These are phyloP conservation scores for Muschampia plurimacula DNA, from an alignment of 2,888 invertebrate genomes.

Conservation along the genomic window DNA sequence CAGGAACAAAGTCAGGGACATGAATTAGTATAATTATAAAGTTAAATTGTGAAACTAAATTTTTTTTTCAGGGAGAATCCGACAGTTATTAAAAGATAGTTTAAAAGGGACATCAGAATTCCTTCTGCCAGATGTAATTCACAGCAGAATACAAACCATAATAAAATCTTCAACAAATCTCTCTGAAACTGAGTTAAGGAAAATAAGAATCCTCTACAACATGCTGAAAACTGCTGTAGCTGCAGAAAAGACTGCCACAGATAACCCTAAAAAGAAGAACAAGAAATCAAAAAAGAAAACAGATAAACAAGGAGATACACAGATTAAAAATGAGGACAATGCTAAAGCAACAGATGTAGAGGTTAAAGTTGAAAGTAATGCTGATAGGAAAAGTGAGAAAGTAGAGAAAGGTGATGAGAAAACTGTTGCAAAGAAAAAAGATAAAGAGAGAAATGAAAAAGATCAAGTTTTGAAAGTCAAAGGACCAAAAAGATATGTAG, in stretches of 20 bases:
- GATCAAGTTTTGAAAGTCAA: slow-evolving; percentile 40
- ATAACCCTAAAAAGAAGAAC: slow-evolving; percentile 43
- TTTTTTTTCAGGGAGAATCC: slow-evolving; percentile 66
- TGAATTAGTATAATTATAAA: not conserved
- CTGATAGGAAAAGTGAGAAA: slow-evolving; percentile 30
- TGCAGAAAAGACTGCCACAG: slow-evolving; percentile 10
- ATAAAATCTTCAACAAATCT: slow-evolving; percentile 54
- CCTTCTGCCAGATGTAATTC: slow-evolving; percentile 68
- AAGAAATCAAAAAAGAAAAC: slow-evolving; percentile 45
- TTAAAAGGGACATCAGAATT: slow-evolving; percentile 63
- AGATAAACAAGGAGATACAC: slow-evolving; percentile 29
- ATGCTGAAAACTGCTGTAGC: slow-evolving; percentile 63
- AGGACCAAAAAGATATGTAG: slow-evolving; percentile 77
- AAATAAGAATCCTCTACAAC: slow-evolving; percentile 72
- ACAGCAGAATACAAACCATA: slow-evolving; percentile 65
- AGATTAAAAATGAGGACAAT: slow-evolving; percentile 38
- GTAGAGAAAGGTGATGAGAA: slow-evolving; percentile 31
- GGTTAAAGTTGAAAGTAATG: not conserved
- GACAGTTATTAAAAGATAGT: slow-evolving; percentile 62
- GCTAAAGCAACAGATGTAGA: not conserved
- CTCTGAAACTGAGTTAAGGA: slow-evolving; percentile 65
- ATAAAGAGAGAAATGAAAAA: slow-evolving; percentile 28
- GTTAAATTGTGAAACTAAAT: not conserved
- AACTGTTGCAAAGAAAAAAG: slow-evolving; percentile 46
- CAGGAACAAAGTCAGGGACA: not conserved